Evolutionary conservation across 1,140 invertebrate species (phyloP).

Genomic region (Panulirus ornatus): DNA sequence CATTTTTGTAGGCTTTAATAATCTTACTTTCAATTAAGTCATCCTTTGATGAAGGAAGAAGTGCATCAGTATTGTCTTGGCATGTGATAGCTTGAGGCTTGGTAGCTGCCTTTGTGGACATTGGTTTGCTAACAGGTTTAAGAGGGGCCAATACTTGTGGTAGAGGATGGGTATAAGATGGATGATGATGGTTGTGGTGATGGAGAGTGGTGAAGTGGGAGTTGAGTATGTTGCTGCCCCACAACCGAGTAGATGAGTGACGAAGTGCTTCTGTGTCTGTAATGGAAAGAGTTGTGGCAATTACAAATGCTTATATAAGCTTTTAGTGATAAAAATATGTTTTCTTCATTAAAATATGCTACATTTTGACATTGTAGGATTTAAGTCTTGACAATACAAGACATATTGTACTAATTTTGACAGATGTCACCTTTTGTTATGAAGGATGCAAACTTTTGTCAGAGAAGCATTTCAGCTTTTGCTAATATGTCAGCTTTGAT

Average conservation of each 20-base stretch:
- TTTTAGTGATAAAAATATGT: not conserved
- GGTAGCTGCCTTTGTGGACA: not conserved
- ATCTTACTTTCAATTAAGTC: not conserved
- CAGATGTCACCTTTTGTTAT: too few relatives aligned
- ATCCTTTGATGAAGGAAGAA: not conserved
- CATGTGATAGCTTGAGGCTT: not conserved
- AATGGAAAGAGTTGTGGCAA: not conserved
- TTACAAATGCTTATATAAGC: too few relatives aligned
- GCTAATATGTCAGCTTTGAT: too few relatives aligned
- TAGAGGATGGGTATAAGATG: not conserved
- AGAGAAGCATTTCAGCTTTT: too few relatives aligned
- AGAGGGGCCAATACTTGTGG: not conserved
- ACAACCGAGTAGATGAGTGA: conserved; percentile 17
- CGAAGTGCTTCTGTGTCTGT: conserved; percentile 47
- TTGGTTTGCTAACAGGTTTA: not conserved
- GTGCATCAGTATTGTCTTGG: not conserved
- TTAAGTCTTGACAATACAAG: not conserved
- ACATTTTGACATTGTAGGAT: not conserved
- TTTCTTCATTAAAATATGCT: not conserved
- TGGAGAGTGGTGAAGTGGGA: not conserved
- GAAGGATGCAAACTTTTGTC: too few relatives aligned
- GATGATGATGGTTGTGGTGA: not conserved
- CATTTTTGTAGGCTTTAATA: not conserved
- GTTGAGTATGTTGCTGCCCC: not conserved
- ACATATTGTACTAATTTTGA: not conserved